These are phyloP conservation scores for Drosophila tsacasi DNA, from an alignment of 1,140 invertebrate species.

Conservation along the genomic window DNA sequence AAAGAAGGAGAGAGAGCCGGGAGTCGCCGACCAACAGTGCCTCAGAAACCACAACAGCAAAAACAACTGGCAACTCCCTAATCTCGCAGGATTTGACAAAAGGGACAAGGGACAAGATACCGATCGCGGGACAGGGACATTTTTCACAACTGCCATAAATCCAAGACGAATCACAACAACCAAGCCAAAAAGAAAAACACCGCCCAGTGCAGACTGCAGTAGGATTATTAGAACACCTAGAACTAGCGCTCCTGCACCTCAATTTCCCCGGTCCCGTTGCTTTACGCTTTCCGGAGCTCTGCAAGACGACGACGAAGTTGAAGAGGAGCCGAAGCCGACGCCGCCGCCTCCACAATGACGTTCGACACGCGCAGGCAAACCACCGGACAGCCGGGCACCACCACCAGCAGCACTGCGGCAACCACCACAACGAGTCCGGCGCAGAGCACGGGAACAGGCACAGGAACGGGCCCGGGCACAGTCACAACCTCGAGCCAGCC, in stretches of 20 bases:
- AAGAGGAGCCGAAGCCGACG: constrained; percentile 5
- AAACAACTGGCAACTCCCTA: constrained; percentile 44
- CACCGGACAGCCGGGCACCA: constrained; percentile 65
- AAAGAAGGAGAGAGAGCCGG: constrained; percentile 17
- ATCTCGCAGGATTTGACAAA: constrained; percentile 10
- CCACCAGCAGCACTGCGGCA: constrained; percentile 48
- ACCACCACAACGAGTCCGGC: constrained; percentile 62
- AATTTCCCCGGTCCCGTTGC: constrained; percentile 6
- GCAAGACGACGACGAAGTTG: constrained; percentile 12
- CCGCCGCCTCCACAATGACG: constrained; percentile 62
- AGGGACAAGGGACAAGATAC: constrained; percentile 18
- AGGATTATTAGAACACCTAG: constrained; percentile 42
- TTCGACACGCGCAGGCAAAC: constrained; percentile 79
- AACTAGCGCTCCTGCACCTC: constrained; percentile 18
- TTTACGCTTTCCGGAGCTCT: neutral
- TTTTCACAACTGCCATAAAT: constrained; percentile 73
- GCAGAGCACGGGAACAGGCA: constrained; percentile 43
- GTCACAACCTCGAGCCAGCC: constrained; percentile 56
- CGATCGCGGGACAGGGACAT: constrained; percentile 19
- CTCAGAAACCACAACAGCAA: constrained; percentile 47
- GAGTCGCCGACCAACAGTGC: constrained; percentile 72
- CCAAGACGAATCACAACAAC: constrained; percentile 18
- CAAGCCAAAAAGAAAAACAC: constrained; percentile 67
- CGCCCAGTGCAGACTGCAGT: constrained; percentile 75
- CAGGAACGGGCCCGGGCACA: constrained; percentile 23